Percentiles rank a stretch among this genome's conserved stretches.
phyloP scores from a whole-genome alignment of 2,888 invertebrate species.

The Eumerus sabulonum region DNA sequence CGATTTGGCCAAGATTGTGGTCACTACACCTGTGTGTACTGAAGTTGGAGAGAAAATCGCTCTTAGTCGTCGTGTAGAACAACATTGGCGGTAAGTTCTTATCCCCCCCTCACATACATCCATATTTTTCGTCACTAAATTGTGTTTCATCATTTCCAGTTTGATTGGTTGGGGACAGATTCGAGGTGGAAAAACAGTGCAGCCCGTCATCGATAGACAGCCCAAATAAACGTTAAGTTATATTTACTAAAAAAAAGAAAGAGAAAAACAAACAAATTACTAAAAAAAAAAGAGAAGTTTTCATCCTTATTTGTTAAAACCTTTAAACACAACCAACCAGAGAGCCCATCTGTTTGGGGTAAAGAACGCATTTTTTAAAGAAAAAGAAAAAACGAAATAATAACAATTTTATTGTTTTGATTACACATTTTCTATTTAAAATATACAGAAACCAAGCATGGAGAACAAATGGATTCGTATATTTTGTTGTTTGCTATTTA shows the following conservation, averaged over 20 bases:
- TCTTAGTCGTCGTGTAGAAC: slow-evolving; percentile 98
- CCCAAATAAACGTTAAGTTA: slow-evolving; percentile 65
- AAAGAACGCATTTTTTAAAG: slow-evolving; percentile 60
- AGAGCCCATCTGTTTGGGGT: slow-evolving; percentile 41
- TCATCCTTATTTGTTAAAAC: slow-evolving; percentile 47
- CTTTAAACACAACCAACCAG: slow-evolving; percentile 17
- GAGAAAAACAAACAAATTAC: background rate
- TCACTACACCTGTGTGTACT: slow-evolving; percentile 99
- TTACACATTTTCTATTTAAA: slow-evolving; percentile 58
- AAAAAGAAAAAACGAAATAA: slow-evolving; percentile 29
- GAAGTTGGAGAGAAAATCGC: slow-evolving; percentile 99
- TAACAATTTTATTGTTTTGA: slow-evolving; percentile 63
- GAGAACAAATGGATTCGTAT: slow-evolving; percentile 33
- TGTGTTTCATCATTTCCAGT: slow-evolving; percentile 83
- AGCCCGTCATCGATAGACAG: slow-evolving; percentile 81
- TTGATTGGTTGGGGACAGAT: slow-evolving; percentile 99
- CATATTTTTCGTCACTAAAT: slow-evolving; percentile 63
- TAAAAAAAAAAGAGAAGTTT: background rate
- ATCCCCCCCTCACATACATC: slow-evolving; percentile 38
- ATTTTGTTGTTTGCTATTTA: too few species aligned
- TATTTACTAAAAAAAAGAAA: slow-evolving; percentile 36
- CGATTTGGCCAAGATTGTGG: slow-evolving; percentile 97
- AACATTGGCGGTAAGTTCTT: slow-evolving; percentile 94
- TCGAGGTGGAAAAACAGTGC: slow-evolving; percentile 97
- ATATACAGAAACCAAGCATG: slow-evolving; percentile 54